These are phyloP conservation scores for Suncus etruscus DNA, from an alignment of 2,113 vertebrate species.

Conservation along the genomic window DNA sequence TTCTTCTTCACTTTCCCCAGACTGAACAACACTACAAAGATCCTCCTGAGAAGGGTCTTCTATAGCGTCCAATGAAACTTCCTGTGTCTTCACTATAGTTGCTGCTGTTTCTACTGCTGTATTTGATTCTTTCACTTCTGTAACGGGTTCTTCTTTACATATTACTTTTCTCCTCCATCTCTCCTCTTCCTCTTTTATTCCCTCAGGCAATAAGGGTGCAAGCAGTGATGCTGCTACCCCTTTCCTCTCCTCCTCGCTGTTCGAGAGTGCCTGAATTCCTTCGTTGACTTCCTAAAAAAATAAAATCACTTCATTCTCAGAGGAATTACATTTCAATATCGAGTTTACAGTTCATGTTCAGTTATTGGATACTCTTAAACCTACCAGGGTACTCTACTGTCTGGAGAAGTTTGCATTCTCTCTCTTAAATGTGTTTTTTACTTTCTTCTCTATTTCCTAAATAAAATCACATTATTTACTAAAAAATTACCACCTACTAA, in stretches of 20 bases:
- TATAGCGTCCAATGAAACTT: slow-evolving; percentile 73
- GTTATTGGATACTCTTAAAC: too few species aligned
- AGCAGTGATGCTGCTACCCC: slow-evolving; percentile 96
- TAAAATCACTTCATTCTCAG: background rate
- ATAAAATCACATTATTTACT: too few species aligned
- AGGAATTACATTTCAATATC: background rate
- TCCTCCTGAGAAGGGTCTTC: slow-evolving; percentile 90
- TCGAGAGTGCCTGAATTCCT: slow-evolving; percentile 94
- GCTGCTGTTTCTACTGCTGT: slow-evolving; percentile 66
- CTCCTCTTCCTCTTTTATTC: slow-evolving; percentile 97
- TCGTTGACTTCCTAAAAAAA: slow-evolving; percentile 94
- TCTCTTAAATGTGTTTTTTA: too few species aligned
- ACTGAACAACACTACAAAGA: slow-evolving; percentile 89
- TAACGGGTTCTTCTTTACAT: slow-evolving; percentile 88
- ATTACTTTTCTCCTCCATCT: slow-evolving; percentile 95
- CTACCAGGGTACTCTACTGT: too few species aligned
- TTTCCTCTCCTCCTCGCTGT: slow-evolving; percentile 93
- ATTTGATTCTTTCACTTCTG: slow-evolving; percentile 85
- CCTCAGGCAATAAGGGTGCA: slow-evolving; percentile 93
- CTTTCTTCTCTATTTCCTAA: too few species aligned
- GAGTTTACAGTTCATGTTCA: too few species aligned
- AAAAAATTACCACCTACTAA: too few species aligned
- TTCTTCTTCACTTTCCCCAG: slow-evolving; percentile 90
- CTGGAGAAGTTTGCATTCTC: too few species aligned
- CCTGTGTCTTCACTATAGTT: slow-evolving; percentile 21